Base-by-base conservation (phyloP, 2,113 vertebrate species). In the Coptodon bakossiorum region DNA sequence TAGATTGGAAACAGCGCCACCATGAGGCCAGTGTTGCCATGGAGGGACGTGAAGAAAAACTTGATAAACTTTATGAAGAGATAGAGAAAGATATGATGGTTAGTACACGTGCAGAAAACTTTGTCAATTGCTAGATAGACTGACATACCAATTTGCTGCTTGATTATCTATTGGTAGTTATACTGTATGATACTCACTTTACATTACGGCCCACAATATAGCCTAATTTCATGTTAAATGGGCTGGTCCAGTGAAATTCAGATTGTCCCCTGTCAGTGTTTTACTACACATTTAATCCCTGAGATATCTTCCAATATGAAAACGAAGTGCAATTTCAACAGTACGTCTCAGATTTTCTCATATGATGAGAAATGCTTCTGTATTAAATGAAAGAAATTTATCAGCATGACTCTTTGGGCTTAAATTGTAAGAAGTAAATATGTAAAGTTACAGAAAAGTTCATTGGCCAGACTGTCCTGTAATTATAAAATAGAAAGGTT, bases 11-110 rank as follows among this genome's bases (percentile, higher is more conserved):
- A 84, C 61, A n/a, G 27, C 97, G 97, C 27, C 97, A 99, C 89
- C 96, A 96, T 36, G 96, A 97, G 90, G 98, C 98, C 73, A 97
- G 92, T 95, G 96, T 92, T 0, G 94, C 96, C 45, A 84, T 98
- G 93, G 97, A 97, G 0, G 93, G 94, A n/a, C 95, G 97, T 24
- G 98, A 99, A 79, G 96, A 95, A 24, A 97, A 94, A 84, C 93
- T 99, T 6, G 96, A 97, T 0, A 27, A 91, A 16, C 54, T 99
- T 27, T 99, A 97, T 38, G 97, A 99, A 90, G 98, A 99, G 88
- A 97, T 99, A 1, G 98, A 99, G 92, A 98, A 96, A 91, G 97
- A 98, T 88, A 83, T 99, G 59, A 90, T 94, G 97, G 98, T 99
- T 93, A 86, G 91, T 87, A n/a, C 19, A 61, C 0, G 1, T 61